Conservation (phyloP, 1,140 invertebrate species). For the Lepidotrigona ventralis region DNA sequence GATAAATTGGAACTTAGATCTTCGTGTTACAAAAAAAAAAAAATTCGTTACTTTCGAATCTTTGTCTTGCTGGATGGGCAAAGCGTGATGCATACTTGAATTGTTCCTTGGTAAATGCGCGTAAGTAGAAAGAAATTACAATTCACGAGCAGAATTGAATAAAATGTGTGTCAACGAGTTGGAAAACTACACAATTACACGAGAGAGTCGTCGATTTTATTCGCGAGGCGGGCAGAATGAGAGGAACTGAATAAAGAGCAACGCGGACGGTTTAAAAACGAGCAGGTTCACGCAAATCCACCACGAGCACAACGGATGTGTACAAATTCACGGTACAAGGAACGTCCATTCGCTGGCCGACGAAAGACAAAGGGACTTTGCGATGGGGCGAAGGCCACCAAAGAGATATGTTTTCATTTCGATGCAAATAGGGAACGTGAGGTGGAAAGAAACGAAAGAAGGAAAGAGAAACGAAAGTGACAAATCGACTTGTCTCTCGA, state of each 20-base stretch:
- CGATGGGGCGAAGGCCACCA: conserved; percentile 65
- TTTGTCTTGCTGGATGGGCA: too few species aligned
- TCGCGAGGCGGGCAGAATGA: background rate
- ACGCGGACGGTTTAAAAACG: conserved; percentile 3
- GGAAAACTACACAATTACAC: background rate
- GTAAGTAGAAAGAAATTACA: too few species aligned
- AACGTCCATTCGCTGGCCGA: conserved; percentile 66
- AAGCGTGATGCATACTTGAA: too few species aligned
- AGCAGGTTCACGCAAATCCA: conserved; percentile 37
- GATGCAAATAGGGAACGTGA: conserved; percentile 68
- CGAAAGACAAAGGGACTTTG: conserved; percentile 61
- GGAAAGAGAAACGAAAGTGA: conserved; percentile 1
- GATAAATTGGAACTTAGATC: too few species aligned
- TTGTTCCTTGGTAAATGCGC: too few species aligned
- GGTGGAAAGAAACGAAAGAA: background rate
- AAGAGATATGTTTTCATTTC: conserved; percentile 73
- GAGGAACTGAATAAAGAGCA: background rate
- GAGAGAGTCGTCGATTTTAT: background rate
- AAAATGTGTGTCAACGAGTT: background rate
- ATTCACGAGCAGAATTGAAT: too few species aligned
- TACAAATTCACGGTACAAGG: conserved; percentile 66
- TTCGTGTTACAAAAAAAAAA: too few species aligned
- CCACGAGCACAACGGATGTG: conserved; percentile 57
- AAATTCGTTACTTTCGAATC: too few species aligned
- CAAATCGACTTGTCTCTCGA: conserved; percentile 29